Evolutionary conservation across 2,113 vertebrate species (phyloP).

Genomic region (Himantopus leucocephalus): DNA sequence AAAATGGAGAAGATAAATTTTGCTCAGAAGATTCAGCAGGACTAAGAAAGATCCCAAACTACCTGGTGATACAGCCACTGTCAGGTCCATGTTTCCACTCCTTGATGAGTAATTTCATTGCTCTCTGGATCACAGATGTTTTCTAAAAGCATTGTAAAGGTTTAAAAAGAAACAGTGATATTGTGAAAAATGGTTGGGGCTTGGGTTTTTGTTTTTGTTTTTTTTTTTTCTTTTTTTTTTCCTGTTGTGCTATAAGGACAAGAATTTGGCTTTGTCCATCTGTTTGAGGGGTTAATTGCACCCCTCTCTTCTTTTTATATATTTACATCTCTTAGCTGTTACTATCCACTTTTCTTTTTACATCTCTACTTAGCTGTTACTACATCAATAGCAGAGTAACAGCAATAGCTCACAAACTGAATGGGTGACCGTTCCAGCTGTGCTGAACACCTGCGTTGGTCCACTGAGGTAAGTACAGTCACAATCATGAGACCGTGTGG

Average conservation of each 20-base stretch:
- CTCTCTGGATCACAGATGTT: neutral
- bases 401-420: neutral
- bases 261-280: neutral
- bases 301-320: neutral
- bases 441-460: neutral
- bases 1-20: neutral
- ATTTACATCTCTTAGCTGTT: neutral
- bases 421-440: neutral
- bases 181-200: neutral
- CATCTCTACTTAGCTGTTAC: neutral
- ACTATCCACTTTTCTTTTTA: neutral
- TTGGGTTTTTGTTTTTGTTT: neutral
- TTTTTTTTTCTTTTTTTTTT: neutral
- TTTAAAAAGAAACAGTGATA: neutral
- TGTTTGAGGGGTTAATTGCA: neutral
- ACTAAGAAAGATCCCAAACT: neutral
- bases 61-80: neutral
- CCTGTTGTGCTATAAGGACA: neutral
- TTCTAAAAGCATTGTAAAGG: neutral
- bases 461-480: neutral
- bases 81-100: neutral
- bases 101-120: neutral
- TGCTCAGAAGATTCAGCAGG: neutral
- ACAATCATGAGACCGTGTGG: neutral
- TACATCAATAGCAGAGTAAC: neutral